Conservation (phyloP, 2,797 vertebrate genomes). For the Rhinichthys osculus region DNA sequence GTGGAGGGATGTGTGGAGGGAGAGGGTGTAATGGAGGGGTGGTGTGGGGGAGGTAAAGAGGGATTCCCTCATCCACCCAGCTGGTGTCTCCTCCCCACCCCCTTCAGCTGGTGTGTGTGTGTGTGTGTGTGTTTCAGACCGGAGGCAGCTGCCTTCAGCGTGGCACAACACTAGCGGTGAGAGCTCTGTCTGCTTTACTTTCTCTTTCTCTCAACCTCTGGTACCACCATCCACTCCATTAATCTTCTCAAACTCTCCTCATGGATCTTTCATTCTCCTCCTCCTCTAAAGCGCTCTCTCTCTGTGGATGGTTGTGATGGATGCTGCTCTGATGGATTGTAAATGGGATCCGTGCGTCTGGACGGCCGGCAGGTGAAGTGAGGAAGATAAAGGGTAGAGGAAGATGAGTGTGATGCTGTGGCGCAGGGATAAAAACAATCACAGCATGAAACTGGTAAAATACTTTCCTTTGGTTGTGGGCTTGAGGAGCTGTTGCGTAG, state of each 20-base stretch:
- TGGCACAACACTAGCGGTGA: constrained; percentile 27
- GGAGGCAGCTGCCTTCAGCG: constrained; percentile 31
- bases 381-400: constrained; percentile 56
- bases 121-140: constrained; percentile 34
- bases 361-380: constrained; percentile 77
- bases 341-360: constrained; percentile 34
- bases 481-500: neutral
- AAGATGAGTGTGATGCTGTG: constrained; percentile 90
- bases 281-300: constrained; percentile 1
- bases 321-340: constrained; percentile 57
- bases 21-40: constrained; percentile 16
- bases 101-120: constrained; percentile 52
- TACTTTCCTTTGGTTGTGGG: constrained; percentile 37
- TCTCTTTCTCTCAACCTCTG: constrained; percentile 28
- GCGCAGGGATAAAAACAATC: constrained; percentile 90
- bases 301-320: constrained; percentile 60
- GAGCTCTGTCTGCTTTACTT: constrained; percentile 17
- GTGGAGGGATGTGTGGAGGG: neutral
- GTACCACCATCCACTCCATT: neutral
- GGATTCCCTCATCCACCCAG: constrained; percentile 51
- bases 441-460: constrained; percentile 94
- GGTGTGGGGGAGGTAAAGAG: constrained; percentile 6
- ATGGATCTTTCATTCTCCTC: constrained; percentile 43
- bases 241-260: constrained; percentile 6
- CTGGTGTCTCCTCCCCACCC: constrained; percentile 63